phyloP scores from a whole-genome alignment of 2,888 invertebrate genomes.

The Volucella bombylans region DNA sequence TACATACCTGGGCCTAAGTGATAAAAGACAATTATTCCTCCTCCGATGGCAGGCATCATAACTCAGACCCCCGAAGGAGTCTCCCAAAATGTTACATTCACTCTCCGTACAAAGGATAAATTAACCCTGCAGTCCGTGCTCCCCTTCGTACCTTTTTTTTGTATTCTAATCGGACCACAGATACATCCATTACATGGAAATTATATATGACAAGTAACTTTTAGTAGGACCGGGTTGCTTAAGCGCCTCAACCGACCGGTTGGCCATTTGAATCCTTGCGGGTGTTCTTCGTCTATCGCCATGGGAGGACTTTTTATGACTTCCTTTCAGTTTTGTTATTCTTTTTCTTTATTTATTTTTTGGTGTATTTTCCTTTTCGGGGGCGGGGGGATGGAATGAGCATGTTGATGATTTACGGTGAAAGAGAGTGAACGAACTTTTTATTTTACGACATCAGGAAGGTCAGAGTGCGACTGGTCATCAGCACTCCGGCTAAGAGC shows the following conservation, averaged over 20 bases:
- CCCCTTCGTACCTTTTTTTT: not conserved
- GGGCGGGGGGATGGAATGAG: not conserved
- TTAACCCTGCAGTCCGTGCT: conserved; percentile 2
- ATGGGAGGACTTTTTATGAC: conserved; percentile 45
- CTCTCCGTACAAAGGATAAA: conserved; percentile 19
- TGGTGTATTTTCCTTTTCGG: not conserved
- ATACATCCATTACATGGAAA: conserved; percentile 43
- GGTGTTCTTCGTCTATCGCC: conserved; percentile 21
- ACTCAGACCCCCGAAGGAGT: conserved; percentile 31
- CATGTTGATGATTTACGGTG: conserved; percentile 51
- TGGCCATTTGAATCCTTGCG: conserved; percentile 33
- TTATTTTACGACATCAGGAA: conserved; percentile 19
- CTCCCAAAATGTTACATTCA: conserved; percentile 15
- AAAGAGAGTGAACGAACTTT: conserved; percentile 27
- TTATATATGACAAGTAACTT: conserved; percentile 62
- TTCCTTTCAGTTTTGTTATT: conserved; percentile 6
- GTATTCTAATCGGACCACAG: conserved; percentile 31
- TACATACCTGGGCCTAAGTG: conserved; percentile 31
- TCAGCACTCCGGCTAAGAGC: conserved; percentile 28
- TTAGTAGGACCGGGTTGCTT: conserved; percentile 26
- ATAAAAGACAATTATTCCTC: conserved; percentile 56
- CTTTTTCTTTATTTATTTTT: conserved; percentile 2
- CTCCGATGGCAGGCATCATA: conserved; percentile 24
- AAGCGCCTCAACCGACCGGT: not conserved
- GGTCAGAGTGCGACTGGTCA: conserved; percentile 55